Conservation (phyloP, 2,797 vertebrate genomes). For the Columba guinea region DNA sequence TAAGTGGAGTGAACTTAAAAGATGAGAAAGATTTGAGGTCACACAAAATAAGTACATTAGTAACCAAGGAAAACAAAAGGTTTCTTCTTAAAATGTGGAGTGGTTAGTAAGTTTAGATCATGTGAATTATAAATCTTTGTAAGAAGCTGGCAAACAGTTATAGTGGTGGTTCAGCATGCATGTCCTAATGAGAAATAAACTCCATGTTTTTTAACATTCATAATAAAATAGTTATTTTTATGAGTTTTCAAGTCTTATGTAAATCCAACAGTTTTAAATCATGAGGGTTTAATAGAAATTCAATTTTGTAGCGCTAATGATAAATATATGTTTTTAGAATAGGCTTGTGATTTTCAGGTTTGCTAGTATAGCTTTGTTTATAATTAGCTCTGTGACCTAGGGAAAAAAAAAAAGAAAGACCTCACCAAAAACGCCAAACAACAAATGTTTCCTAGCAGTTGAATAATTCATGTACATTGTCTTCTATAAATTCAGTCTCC, state of each 20-base stretch:
- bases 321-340: not conserved
- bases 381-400: not conserved
- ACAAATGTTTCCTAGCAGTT: not conserved
- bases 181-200: not conserved
- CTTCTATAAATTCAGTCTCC: not conserved
- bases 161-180: not conserved
- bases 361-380: not conserved
- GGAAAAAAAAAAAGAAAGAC: not conserved
- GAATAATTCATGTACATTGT: not conserved
- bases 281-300: not conserved
- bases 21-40: not conserved
- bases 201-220: not conserved
- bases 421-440: accelerated
- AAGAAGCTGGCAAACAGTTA: not conserved
- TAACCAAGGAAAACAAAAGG: not conserved
- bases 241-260: not conserved
- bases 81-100: not conserved
- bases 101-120: not conserved
- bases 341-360: not conserved
- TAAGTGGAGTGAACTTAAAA: not conserved
- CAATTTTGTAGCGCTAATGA: not conserved
- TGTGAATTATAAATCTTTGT: not conserved
- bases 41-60: not conserved
- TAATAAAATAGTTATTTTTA: not conserved
- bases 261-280: not conserved